Evolutionary conservation across 1,140 invertebrate species (phyloP), one percentile per base, ranked within the genome.

Genomic region (Monochamus saltuarius): DNA sequence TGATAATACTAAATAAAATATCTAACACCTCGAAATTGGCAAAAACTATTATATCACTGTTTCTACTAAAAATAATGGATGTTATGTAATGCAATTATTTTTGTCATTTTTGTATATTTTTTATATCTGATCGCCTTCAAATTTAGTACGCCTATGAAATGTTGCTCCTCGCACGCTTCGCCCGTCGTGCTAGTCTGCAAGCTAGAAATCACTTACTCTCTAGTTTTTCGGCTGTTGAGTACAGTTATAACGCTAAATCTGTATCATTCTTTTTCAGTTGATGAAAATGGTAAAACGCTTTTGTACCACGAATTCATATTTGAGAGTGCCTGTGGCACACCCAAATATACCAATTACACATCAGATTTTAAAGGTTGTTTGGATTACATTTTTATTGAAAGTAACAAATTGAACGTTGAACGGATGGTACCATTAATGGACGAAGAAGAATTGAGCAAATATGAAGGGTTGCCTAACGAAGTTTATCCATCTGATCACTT

Each of bases 401-500:
- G 77, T 29, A 77, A 86, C 54, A 74, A 80, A 45, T 76, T 95
- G 1, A 69, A 81, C 57, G 83, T 94, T 0, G 74, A 78, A 22
- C 83, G 87, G 76, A 81, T 90, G 1, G 78, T 97, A 56, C 92
- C 93, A 2, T 80, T 94, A 61, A 92, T 92, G 0, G 84, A 81
- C 22, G 79, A 87, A 52, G 88, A 92, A 66, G 88, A 94, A 68
- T 75, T 97, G 11, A 81, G 75, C 46, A 72, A 80, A 36, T 76
- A 93, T 71, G 79, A 73, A 42, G 94, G 90, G 9, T 81, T 97
- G 60, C 95, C 95, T 1, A 97, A 90, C 68, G 77, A 89, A 13
- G 85, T 89, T 7, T 92, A 90, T 78, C 95, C 95, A 1, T 97
- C 94, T 13, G 95, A 98, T 82, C 95, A 98, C 78, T 78, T 98